A percentile compares a stretch with the other conserved stretches of the same genome.
These are phyloP conservation scores for Eciton burchellii DNA, from an alignment of 1,140 invertebrate species.

Conservation along the genomic window DNA sequence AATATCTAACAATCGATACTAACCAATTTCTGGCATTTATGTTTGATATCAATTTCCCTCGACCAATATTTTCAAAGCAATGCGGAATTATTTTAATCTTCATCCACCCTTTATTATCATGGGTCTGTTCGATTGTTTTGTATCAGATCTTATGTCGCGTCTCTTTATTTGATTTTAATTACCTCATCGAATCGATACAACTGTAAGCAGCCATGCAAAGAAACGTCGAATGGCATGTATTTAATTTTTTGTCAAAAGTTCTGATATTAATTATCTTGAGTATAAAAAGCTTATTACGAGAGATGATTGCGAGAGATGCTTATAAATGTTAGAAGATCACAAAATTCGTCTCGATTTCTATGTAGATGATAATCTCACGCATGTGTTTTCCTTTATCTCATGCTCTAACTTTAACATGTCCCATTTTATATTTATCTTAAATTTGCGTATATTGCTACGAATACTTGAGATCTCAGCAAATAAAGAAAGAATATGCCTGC, in stretches of 20 bases:
- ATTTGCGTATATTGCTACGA: background rate
- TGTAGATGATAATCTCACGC: background rate
- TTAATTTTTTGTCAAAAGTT: conserved; percentile 3
- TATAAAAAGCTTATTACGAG: background rate
- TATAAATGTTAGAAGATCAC: background rate
- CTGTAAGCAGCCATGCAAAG: conserved; percentile 10
- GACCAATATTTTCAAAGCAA: conserved; percentile 67
- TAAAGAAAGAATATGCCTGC: conserved; percentile 11
- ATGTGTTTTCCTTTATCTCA: no score
- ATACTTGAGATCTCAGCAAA: conserved; percentile 6
- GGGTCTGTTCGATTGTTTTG: conserved; percentile 48
- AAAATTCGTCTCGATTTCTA: no score
- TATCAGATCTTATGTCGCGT: conserved; percentile 9
- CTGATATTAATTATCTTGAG: background rate
- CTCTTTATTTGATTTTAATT: conserved; percentile 61
- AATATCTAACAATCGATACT: conserved; percentile 70
- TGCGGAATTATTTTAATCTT: conserved; percentile 63
- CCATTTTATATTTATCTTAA: conserved; percentile 21
- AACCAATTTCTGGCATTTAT: conserved; percentile 66
- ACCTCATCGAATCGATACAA: conserved; percentile 36
- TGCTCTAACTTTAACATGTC: background rate
- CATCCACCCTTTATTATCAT: conserved; percentile 53
- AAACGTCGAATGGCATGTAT: background rate
- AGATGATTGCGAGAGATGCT: background rate
- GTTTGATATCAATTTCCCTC: conserved; percentile 69